Conservation (phyloP, 2,113 vertebrate genomes). For the Brachionichthys hirsutus region DNA sequence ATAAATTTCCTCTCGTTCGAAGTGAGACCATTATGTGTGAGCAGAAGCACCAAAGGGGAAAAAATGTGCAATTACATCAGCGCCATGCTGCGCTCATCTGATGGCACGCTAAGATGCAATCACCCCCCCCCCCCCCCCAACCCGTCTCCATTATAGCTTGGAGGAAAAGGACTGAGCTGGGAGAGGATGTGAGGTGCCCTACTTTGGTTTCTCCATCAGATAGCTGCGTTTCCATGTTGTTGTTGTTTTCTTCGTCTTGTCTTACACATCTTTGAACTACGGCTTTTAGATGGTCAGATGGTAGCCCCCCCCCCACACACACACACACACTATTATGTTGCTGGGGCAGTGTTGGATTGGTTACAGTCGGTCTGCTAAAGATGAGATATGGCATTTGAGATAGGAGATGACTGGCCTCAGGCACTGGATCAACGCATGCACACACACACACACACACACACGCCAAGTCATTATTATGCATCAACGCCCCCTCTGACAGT, state of each 20-base stretch:
- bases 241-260: neutral
- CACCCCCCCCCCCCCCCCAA: conserved; percentile 24
- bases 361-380: conserved; percentile 58
- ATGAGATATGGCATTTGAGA: conserved; percentile 55
- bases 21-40: conserved; percentile 52
- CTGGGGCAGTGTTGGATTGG: conserved; percentile 63
- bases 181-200: conserved; percentile 46
- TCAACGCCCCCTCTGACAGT: conserved; percentile 33
- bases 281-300: conserved; percentile 42
- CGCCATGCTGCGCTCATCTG: conserved; percentile 63
- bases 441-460: conserved; percentile 5
- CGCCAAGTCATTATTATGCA: conserved; percentile 52
- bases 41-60: conserved; percentile 16
- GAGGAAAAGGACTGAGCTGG: conserved; percentile 42
- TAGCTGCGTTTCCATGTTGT: conserved; percentile 8
- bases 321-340: conserved; percentile 18
- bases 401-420: conserved; percentile 47
- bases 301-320: conserved; percentile 8
- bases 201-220: conserved; percentile 50
- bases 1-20: conserved; percentile 43
- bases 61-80: conserved; percentile 59
- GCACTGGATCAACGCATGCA: neutral
- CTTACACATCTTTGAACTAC: conserved; percentile 11
- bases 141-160: conserved; percentile 44
- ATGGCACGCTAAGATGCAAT: conserved; percentile 55